A percentile compares a stretch with the other conserved stretches of the same genome.
These are phyloP conservation scores for Blastomussa wellsi DNA, from an alignment of 92 coral and sea anemone species.

Conservation along the genomic window DNA sequence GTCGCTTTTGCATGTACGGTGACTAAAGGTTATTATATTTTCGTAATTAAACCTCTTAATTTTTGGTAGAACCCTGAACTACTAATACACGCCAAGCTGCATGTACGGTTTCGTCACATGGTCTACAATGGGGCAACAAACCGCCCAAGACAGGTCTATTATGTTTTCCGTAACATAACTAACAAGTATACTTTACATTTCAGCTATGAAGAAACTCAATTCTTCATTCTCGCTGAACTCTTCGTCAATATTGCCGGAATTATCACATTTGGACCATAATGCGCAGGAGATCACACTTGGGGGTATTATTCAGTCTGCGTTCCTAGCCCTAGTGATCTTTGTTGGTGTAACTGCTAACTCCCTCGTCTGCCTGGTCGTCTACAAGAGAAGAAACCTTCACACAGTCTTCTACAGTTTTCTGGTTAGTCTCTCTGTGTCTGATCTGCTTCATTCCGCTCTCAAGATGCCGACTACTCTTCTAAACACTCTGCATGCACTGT, in stretches of 20 bases:
- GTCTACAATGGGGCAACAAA: too few relatives aligned
- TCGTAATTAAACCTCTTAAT: too few relatives aligned
- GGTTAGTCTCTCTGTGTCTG: conserved; percentile 85
- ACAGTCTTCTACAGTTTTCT: conserved; percentile 83
- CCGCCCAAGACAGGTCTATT: too few relatives aligned
- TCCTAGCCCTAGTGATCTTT: conserved; percentile 57
- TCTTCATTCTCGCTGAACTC: background rate
- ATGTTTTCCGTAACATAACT: background rate
- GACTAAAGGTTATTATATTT: too few relatives aligned
- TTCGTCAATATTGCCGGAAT: conserved; percentile 2
- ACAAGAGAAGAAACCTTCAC: conserved; percentile 67
- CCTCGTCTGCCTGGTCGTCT: conserved; percentile 72
- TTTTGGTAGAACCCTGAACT: too few relatives aligned
- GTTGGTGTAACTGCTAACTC: conserved; percentile 70
- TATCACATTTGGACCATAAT: background rate
- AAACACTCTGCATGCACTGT: conserved; percentile 73
- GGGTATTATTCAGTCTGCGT: conserved; percentile 41
- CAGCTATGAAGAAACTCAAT: conserved; percentile 36
- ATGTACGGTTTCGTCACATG: too few relatives aligned
- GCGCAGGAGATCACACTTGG: background rate
- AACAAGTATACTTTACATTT: background rate
- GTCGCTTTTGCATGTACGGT: too few relatives aligned
- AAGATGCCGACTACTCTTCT: conserved; percentile 88
- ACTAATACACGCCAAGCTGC: too few relatives aligned
- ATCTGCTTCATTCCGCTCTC: conserved; percentile 81